Base-by-base conservation (phyloP, 2,113 vertebrate genomes). In the Orthonyx spaldingii region DNA sequence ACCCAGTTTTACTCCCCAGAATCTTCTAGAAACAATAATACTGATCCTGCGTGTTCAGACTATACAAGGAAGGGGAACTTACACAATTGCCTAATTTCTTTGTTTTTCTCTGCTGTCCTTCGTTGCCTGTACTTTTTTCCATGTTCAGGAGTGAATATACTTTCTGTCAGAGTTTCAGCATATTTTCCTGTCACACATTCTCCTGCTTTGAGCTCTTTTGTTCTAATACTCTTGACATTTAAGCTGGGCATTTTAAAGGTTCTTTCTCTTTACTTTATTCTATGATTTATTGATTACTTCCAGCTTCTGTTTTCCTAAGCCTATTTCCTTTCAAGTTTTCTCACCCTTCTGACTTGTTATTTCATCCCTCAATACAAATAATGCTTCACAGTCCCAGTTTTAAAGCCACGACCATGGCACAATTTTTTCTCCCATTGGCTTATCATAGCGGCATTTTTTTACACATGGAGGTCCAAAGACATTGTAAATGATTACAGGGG, bases 141-240 rank as follows among this genome's bases (percentile, higher is more conserved):
- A 63, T 3, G 20, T 71, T 93, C 46, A 80, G 52, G 72, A 91
- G 75, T 2, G 39, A 95, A 74, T 3, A 23, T 65, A 41, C 46
- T 90, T 96, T 97, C 71, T 85, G 76, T 68, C 84, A 93, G 82
- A 74, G 46, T 93, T 93, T 84, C 87, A 92, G 85, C 33, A 37
- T 88, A 87, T 87, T 92, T 46, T 72, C 78, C 69, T 94, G 76
- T 86, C 84, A 59, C 68, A 71, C 61, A 86, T 72, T 63, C 49
- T 96, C 93, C 69, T 64, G n/a, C 76, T 77, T 87, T 46, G 79
- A 95, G 85, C 66, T 82, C 93, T 96, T 97, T 95, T 97, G 82
- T 96, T 96, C 93, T 97, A 98, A 98, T 96, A 96, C 85, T 96
- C 93, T 92, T 97, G 96, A 98, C 94, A 96, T 98, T 98, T 97